phyloP scores from a whole-genome alignment of 1,140 invertebrate genomes.

The Papilio machaon region DNA sequence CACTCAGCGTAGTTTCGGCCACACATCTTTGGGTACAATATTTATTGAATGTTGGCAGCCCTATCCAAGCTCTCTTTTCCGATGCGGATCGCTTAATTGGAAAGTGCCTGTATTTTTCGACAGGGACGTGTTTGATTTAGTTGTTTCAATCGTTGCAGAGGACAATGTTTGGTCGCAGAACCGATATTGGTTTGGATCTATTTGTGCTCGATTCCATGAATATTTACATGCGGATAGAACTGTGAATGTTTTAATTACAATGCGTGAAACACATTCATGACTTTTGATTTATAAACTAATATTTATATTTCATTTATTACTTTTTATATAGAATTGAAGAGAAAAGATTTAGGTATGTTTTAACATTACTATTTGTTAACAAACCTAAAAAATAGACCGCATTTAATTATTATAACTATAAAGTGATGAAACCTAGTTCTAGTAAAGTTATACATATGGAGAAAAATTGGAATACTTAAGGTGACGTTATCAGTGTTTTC shows the following conservation, averaged over 20 bases:
- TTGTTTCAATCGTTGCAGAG: constrained; percentile 41
- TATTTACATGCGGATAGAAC: constrained; percentile 19
- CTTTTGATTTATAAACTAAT: background rate
- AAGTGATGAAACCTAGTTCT: too few relatives aligned
- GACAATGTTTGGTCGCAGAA: constrained; percentile 39
- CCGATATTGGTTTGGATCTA: constrained; percentile 37
- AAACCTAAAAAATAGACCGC: too few relatives aligned
- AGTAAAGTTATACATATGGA: too few relatives aligned
- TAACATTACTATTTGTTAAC: too few relatives aligned
- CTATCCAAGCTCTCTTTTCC: constrained; percentile 37
- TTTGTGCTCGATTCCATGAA: constrained; percentile 29
- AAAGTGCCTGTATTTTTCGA: constrained; percentile 54
- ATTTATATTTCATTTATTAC: background rate
- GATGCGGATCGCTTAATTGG: constrained; percentile 57
- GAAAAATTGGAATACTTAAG: too few relatives aligned
- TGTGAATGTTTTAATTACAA: constrained; percentile 8
- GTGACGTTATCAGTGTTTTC: too few relatives aligned
- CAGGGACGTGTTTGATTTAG: constrained; percentile 40
- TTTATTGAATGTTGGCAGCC: background rate
- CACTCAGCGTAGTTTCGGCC: background rate
- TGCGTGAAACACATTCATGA: constrained; percentile 6
- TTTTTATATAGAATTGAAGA: too few relatives aligned
- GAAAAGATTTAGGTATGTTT: too few relatives aligned
- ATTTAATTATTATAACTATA: too few relatives aligned
- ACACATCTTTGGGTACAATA: background rate